Evolutionary conservation across 2,888 invertebrate genomes (phyloP).

Genomic region (Melanostoma scalare): DNA sequence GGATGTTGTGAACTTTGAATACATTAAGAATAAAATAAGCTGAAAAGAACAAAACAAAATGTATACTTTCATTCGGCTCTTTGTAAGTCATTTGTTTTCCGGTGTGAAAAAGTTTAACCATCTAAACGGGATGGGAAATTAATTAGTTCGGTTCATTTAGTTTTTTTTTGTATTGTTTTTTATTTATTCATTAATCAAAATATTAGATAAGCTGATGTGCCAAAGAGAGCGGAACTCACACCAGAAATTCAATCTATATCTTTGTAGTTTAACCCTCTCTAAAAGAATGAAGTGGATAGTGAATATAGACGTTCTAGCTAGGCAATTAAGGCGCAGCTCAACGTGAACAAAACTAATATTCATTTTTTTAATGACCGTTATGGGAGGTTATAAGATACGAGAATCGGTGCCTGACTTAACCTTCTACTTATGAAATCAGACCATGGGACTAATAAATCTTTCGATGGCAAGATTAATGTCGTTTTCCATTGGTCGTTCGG

Average conservation of each 20-base stretch:
- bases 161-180: slow-evolving; percentile 21
- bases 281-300: not conserved
- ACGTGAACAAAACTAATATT: slow-evolving; percentile 5
- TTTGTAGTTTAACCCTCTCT: not conserved
- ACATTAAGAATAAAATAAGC: slow-evolving; percentile 25
- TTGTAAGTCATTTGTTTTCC: slow-evolving; percentile 8
- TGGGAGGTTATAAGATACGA: not conserved
- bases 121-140: slow-evolving; percentile 60
- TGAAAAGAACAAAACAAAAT: not conserved
- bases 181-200: slow-evolving; percentile 48
- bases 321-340: slow-evolving; percentile 22
- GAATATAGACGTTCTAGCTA: not conserved
- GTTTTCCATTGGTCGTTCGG: no score
- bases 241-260: slow-evolving; percentile 18
- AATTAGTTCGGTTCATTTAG: slow-evolving; percentile 41
- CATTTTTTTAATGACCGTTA: not conserved
- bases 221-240: slow-evolving; percentile 51
- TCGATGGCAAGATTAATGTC: slow-evolving; percentile 27
- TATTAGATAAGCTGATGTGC: slow-evolving; percentile 8
- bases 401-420: not conserved
- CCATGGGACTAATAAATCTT: slow-evolving; percentile 44
- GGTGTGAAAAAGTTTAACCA: slow-evolving; percentile 40
- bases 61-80: slow-evolving; percentile 14
- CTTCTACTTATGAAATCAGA: slow-evolving; percentile 15
- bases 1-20: slow-evolving; percentile 50